Percentiles rank a stretch among this genome's conserved stretches.
Conservation (phyloP, 2,113 vertebrate species). For the Steatornis caripensis region DNA sequence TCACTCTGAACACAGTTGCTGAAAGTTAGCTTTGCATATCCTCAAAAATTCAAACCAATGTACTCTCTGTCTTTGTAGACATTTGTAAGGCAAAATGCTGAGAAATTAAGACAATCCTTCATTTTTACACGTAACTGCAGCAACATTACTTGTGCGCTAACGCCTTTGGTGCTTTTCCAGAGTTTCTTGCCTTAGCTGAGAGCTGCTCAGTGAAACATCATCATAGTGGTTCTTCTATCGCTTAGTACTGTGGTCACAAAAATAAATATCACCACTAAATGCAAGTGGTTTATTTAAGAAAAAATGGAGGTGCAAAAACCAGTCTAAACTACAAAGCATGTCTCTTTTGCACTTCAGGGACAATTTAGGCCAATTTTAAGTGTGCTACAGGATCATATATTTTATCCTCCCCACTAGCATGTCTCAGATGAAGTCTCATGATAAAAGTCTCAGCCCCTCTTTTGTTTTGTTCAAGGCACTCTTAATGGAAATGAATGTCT, state of each 20-base stretch:
- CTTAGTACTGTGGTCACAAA: background rate
- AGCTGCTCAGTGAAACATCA: background rate
- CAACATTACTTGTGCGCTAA: background rate
- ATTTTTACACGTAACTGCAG: background rate
- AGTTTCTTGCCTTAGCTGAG: background rate
- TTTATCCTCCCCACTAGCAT: background rate
- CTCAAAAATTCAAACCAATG: background rate
- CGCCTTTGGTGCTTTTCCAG: background rate
- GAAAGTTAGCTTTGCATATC: background rate
- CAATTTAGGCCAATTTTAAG: background rate
- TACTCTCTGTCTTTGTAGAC: background rate
- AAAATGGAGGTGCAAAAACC: background rate
- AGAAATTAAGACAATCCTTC: background rate
- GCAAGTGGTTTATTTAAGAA: background rate
- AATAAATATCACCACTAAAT: background rate
- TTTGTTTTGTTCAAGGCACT: background rate
- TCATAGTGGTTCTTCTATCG: background rate
- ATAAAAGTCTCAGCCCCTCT: background rate
- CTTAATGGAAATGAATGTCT: background rate
- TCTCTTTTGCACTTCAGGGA: background rate
- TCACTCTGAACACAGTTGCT: background rate
- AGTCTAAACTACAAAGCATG: background rate
- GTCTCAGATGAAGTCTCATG: background rate
- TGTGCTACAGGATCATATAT: background rate
- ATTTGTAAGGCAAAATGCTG: background rate